phyloP scores from a whole-genome alignment of 2,113 vertebrate species.

The Acanthochromis polyacanthus region DNA sequence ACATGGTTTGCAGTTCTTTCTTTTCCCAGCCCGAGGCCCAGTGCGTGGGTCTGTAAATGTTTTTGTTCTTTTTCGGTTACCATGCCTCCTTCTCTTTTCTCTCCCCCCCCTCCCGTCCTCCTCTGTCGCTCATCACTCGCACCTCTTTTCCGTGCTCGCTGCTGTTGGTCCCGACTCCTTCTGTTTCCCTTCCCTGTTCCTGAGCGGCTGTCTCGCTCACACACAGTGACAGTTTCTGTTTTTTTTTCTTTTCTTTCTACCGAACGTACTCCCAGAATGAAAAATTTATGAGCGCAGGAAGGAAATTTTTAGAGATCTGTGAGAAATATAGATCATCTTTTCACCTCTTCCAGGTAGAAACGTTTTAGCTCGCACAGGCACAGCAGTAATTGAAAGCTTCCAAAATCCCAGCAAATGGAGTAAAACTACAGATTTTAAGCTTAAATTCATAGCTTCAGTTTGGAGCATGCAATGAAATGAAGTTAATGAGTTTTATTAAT shows the following conservation, averaged over 20 bases:
- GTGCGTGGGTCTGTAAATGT: conserved; percentile 73
- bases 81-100: conserved; percentile 35
- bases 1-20: conserved; percentile 61
- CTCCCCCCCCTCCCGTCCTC: conserved; percentile 31
- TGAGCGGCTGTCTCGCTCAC: conserved; percentile 26
- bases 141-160: conserved; percentile 45
- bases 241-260: conserved; percentile 5
- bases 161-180: conserved; percentile 52
- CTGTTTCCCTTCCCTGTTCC: conserved; percentile 23
- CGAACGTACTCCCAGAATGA: conserved; percentile 27
- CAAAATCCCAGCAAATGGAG: conserved; percentile 18
- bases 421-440: background rate
- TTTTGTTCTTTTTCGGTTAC: conserved; percentile 56
- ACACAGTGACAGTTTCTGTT: conserved; percentile 24
- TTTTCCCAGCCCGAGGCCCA: conserved; percentile 60
- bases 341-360: conserved; percentile 21
- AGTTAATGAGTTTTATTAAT: no score
- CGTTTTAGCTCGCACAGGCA: conserved; percentile 25
- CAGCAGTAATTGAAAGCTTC: conserved; percentile 33
- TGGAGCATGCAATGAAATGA: no score
- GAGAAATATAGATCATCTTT: conserved; percentile 12
- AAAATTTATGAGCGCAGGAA: conserved; percentile 63
- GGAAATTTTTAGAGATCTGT: conserved; percentile 39
- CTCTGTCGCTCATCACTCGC: conserved; percentile 60
- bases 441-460: no score